Evolutionary conservation across 2,888 invertebrate genomes (phyloP).

Genomic region (Drosophila percnosoma): DNA sequence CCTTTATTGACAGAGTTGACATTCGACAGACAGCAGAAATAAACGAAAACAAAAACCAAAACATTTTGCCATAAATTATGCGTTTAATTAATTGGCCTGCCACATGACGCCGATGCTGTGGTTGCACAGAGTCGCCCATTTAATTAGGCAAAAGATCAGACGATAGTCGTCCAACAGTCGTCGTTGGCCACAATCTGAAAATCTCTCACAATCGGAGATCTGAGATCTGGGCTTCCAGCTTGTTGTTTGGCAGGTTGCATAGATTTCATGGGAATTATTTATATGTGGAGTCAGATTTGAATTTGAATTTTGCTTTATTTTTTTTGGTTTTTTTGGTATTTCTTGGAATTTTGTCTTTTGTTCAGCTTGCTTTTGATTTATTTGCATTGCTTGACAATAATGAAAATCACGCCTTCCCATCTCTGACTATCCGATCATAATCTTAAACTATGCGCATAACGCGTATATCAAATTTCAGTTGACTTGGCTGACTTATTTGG

Average conservation of each 20-base stretch:
- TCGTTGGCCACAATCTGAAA: slow-evolving; percentile 22
- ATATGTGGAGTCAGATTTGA: slow-evolving; percentile 39
- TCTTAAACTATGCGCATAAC: slow-evolving; percentile 41
- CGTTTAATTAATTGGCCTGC: slow-evolving; percentile 82
- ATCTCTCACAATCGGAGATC: slow-evolving; percentile 9
- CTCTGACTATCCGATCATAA: slow-evolving; percentile 29
- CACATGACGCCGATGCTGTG: slow-evolving; percentile 55
- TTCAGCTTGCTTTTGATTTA: slow-evolving; percentile 40
- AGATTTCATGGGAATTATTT: slow-evolving; percentile 56
- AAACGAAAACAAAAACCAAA: slow-evolving; percentile 4
- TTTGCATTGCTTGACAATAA: slow-evolving; percentile 36
- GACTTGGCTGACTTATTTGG: background rate
- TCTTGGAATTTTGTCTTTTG: slow-evolving; percentile 57
- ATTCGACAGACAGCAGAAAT: slow-evolving; percentile 17
- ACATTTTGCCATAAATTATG: slow-evolving; percentile 79
- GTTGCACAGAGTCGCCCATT: slow-evolving; percentile 56
- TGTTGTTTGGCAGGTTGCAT: slow-evolving; percentile 45
- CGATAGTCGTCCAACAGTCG: slow-evolving; percentile 2
- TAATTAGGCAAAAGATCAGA: slow-evolving; percentile 51
- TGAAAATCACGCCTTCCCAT: slow-evolving; percentile 30
- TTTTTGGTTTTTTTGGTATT: slow-evolving; percentile 14
- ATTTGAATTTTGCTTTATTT: slow-evolving; percentile 41
- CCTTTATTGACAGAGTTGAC: slow-evolving; percentile 61
- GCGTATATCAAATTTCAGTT: slow-evolving; percentile 41
- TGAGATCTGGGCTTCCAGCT: slow-evolving; percentile 19